Percentiles rank a stretch among this genome's conserved stretches.
Conservation (phyloP, 2,888 invertebrate species). For the Hipparchia semele region DNA sequence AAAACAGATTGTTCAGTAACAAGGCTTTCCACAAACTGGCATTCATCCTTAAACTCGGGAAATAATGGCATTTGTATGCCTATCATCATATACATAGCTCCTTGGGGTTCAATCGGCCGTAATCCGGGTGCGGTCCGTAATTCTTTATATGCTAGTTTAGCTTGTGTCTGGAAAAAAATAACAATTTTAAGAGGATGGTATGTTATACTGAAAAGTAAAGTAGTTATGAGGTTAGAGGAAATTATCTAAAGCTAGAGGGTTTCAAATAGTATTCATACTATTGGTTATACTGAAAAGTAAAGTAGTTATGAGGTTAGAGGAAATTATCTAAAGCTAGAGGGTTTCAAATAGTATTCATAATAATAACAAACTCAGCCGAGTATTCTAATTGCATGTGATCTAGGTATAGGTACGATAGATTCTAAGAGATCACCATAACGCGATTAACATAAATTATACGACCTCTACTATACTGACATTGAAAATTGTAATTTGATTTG, state of each 20-base stretch:
- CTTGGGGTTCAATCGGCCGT: constrained; percentile 95
- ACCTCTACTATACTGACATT: not conserved
- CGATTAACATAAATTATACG: not conserved
- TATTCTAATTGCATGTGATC: too few relatives aligned
- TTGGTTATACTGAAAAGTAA: too few relatives aligned
- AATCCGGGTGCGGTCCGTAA: constrained; percentile 90
- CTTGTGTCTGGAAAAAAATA: constrained; percentile 86
- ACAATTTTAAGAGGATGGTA: not conserved
- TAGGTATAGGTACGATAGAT: too few relatives aligned
- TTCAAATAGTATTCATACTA: too few relatives aligned
- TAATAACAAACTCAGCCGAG: too few relatives aligned
- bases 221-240: too few relatives aligned
- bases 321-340: too few relatives aligned
- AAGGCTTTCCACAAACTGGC: constrained; percentile 93
- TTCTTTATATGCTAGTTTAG: constrained; percentile 88
- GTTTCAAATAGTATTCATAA: too few relatives aligned
- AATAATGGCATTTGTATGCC: constrained; percentile 90
- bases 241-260: too few relatives aligned
- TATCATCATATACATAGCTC: constrained; percentile 99
- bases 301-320: too few relatives aligned
- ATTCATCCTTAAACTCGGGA: constrained; percentile 90
- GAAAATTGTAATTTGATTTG: not conserved
- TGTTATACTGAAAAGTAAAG: too few relatives aligned
- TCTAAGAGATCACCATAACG: too few relatives aligned
- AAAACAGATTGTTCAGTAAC: constrained; percentile 98